A percentile compares a stretch with the other conserved stretches of the same genome.
Conservation (phyloP, 2,797 vertebrate species). For the Manis pentadactyla region DNA sequence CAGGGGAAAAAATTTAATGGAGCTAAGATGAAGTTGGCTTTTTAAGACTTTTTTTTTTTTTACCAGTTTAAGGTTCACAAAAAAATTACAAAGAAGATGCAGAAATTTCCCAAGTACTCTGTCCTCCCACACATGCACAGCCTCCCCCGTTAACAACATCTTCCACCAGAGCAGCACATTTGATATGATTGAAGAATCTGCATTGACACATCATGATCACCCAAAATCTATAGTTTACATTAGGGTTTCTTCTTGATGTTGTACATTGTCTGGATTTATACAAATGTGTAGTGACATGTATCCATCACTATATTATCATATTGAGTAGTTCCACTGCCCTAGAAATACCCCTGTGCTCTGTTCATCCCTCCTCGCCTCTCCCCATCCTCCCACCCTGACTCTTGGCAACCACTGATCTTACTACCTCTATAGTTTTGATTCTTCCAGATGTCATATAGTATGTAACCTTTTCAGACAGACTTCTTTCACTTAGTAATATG, state of each 20-base stretch:
- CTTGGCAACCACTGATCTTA: not conserved
- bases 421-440: not conserved
- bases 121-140: not conserved
- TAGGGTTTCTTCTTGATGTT: not conserved
- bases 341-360: not conserved
- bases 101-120: not conserved
- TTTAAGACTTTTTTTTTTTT: not conserved
- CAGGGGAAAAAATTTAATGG: not conserved
- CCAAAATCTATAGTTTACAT: not conserved
- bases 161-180: not conserved
- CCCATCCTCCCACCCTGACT: not conserved
- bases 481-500: no score
- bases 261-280: not conserved
- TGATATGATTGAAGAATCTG: not conserved
- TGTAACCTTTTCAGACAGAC: not conserved
- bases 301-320: no score
- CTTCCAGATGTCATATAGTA: not conserved
- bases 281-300: no score
- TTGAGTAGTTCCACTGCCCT: not conserved
- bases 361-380: not conserved
- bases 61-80: not conserved
- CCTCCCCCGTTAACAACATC: not conserved
- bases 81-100: not conserved
- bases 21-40: not conserved
- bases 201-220: not conserved